Evolutionary conservation across 2,113 vertebrate genomes (phyloP).

Genomic region (Accipiter cooperii): DNA sequence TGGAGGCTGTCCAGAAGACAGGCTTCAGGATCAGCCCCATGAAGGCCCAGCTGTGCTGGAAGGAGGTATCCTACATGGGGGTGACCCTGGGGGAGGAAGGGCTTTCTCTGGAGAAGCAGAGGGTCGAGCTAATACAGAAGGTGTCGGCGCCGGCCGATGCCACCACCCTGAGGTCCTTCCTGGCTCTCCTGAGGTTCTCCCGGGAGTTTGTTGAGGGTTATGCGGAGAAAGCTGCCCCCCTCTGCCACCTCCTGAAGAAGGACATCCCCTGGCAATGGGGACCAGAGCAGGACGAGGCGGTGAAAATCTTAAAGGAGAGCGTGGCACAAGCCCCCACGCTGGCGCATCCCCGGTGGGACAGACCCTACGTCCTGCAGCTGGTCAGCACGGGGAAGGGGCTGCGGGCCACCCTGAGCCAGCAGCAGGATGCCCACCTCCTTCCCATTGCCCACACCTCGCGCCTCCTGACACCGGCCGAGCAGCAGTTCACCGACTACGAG

Average conservation of each 20-base stretch:
- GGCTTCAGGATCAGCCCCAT: constrained; percentile 46
- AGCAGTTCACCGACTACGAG: constrained; percentile 3
- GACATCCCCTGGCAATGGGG: constrained; percentile 33
- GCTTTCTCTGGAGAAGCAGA: constrained; percentile 3
- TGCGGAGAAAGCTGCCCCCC: not conserved
- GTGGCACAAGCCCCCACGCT: not conserved
- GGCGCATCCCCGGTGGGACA: not conserved
- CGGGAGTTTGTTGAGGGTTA: constrained; percentile 37
- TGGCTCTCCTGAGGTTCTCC: constrained; percentile 20
- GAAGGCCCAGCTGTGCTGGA: constrained; percentile 56
- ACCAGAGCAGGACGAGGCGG: constrained; percentile 9
- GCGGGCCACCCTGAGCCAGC: constrained; percentile 17
- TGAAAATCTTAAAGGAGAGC: constrained; percentile 21
- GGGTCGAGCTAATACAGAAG: constrained; percentile 41
- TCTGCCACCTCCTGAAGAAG: constrained; percentile 39
- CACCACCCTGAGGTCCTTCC: constrained; percentile 12
- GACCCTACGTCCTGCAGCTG: constrained; percentile 12
- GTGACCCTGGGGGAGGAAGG: constrained; percentile 40
- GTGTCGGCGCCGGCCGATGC: not conserved
- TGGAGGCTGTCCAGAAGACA: constrained; percentile 1
- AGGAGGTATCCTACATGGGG: constrained; percentile 52
- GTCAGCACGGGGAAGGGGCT: not conserved
- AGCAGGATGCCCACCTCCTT: not conserved
- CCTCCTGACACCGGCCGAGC: not conserved
- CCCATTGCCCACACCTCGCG: not conserved